Conservation (phyloP, 2,888 invertebrate genomes). For the Cryptophagus acutangulus region DNA sequence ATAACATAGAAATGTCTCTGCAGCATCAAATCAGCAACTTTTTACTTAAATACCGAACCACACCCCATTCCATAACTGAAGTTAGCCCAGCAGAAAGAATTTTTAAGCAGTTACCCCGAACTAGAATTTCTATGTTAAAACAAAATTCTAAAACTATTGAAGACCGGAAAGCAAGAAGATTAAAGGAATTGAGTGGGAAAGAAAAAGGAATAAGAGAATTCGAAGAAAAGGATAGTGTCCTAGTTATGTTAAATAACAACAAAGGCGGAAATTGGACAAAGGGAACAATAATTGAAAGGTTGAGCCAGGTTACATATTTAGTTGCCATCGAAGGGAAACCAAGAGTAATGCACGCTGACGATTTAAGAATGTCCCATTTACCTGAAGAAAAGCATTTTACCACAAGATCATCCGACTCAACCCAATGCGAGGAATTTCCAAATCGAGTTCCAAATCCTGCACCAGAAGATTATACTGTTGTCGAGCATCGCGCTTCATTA, state of each 20-base stretch:
- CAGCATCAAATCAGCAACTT: constrained; percentile 6
- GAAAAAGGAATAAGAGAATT: no score
- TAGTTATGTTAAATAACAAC: constrained; percentile 12
- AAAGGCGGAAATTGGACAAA: constrained; percentile 10
- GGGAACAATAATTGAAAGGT: constrained; percentile 10
- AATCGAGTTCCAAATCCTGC: no score
- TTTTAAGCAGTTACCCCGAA: constrained; percentile 15
- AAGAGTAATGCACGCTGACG: constrained; percentile 7
- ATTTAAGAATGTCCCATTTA: no score
- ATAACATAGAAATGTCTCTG: not conserved
- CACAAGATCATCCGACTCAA: no score
- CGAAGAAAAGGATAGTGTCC: constrained; percentile 10
- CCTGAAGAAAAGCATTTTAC: no score
- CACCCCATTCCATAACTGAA: constrained; percentile 9
- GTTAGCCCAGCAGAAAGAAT: constrained; percentile 5
- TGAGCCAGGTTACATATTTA: constrained; percentile 13
- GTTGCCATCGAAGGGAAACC: constrained; percentile 7
- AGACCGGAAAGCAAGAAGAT: no score
- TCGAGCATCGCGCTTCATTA: no score
- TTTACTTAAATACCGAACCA: constrained; percentile 13
- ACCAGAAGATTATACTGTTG: no score
- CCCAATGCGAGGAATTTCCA: no score
- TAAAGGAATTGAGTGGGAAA: no score
- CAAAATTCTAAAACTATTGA: no score
- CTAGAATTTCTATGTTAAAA: constrained; percentile 17